Evolutionary conservation across 2,113 vertebrate species (phyloP).

Genomic region (Malurus melanocephalus): DNA sequence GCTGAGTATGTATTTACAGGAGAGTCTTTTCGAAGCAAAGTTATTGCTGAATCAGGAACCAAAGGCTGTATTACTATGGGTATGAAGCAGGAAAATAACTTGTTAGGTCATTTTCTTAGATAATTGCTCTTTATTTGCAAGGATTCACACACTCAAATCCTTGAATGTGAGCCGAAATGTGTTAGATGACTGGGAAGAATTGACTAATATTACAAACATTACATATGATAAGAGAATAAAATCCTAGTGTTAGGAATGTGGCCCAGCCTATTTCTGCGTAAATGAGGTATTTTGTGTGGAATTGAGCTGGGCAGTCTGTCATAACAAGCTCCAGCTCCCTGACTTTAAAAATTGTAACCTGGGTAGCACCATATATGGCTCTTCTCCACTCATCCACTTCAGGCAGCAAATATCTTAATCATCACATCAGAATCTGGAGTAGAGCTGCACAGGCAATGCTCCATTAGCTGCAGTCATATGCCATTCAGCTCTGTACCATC

Average conservation of each 20-base stretch:
- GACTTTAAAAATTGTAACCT: neutral
- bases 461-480: neutral
- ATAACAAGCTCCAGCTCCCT: neutral
- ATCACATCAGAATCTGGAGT: neutral
- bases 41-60: neutral
- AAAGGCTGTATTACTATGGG: neutral
- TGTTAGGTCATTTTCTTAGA: neutral
- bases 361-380: neutral
- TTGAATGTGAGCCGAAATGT: neutral
- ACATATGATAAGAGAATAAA: neutral
- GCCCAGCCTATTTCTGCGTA: neutral
- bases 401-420: neutral
- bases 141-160: neutral
- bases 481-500: neutral
- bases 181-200: neutral
- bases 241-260: neutral
- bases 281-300: neutral
- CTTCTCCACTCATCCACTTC: neutral
- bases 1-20: neutral
- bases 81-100: neutral
- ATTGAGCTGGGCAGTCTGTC: neutral
- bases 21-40: neutral
- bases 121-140: neutral
- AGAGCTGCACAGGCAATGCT: neutral
- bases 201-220: neutral